A percentile compares a stretch with the other conserved stretches of the same genome.
Conservation (phyloP, 2,888 invertebrate genomes). For the Bugulina stolonifera region DNA sequence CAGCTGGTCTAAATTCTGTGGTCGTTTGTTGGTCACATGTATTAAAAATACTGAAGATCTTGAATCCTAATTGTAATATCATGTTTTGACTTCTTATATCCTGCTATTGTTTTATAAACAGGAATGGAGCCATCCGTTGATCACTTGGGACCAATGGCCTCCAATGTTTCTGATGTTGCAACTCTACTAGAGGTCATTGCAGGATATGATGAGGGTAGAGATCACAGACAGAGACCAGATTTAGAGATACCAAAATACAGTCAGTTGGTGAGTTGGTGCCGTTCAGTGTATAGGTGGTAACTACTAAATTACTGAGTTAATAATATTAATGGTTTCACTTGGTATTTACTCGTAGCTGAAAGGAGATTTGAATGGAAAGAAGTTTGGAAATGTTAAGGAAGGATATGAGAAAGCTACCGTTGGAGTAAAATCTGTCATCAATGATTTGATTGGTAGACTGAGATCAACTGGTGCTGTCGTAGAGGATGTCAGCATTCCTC, state of each 20-base stretch:
- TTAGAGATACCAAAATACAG: slow-evolving; percentile 1
- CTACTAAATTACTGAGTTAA: too few species aligned
- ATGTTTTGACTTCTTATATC: too few species aligned
- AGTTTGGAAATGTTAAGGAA: slow-evolving; percentile 41
- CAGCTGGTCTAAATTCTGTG: too few species aligned
- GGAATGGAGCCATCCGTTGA: slow-evolving; percentile 41
- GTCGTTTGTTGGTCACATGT: too few species aligned
- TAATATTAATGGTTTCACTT: too few species aligned
- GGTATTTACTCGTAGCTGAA: slow-evolving; percentile 38
- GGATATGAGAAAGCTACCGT: slow-evolving; percentile 38
- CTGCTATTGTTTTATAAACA: too few species aligned
- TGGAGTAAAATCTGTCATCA: slow-evolving; percentile 34
- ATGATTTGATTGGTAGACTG: slow-evolving; percentile 32
- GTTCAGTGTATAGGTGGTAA: too few species aligned
- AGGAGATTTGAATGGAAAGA: slow-evolving; percentile 33
- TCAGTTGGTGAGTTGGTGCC: slow-evolving; percentile 7
- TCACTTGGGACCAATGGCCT: slow-evolving; percentile 46
- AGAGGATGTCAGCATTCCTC: slow-evolving; percentile 39
- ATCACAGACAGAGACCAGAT: slow-evolving; percentile 36
- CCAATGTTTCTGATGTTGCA: slow-evolving; percentile 44
- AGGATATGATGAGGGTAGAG: slow-evolving; percentile 39
- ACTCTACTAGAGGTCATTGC: slow-evolving; percentile 45
- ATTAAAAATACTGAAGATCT: too few species aligned
- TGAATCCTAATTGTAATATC: too few species aligned
- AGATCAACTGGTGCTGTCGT: slow-evolving; percentile 34